Percentiles rank a stretch among this genome's conserved stretches.
Evolutionary conservation across 2,888 invertebrate species (phyloP).

Genomic region (Hirtodrosophila confusa): DNA sequence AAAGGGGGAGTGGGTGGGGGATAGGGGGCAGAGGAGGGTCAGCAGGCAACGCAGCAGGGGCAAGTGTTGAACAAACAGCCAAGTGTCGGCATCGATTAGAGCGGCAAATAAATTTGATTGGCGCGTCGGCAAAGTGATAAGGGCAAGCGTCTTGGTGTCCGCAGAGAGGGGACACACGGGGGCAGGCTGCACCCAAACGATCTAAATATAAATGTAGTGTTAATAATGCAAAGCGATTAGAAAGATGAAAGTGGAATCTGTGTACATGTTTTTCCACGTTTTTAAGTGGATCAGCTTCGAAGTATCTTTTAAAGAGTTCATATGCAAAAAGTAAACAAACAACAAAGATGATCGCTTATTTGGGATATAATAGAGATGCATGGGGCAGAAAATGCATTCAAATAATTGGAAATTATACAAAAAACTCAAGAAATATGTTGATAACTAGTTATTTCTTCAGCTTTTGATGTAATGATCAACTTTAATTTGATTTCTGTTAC

Average conservation of each 20-base stretch:
- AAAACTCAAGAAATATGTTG: too few relatives aligned
- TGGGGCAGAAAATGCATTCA: too few relatives aligned
- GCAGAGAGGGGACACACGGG: background rate
- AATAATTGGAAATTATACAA: too few relatives aligned
- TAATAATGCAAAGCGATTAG: constrained; percentile 44
- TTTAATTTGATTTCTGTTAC: too few relatives aligned
- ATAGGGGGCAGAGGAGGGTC: background rate
- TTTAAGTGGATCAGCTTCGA: constrained; percentile 3
- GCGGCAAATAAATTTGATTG: constrained; percentile 68
- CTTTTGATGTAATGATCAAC: too few relatives aligned
- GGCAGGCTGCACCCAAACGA: background rate
- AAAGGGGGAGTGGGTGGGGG: background rate
- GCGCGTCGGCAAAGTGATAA: constrained; percentile 38
- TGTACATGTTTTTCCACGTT: background rate
- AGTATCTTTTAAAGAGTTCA: background rate
- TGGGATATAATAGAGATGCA: background rate
- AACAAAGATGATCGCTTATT: background rate
- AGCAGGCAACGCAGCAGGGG: background rate
- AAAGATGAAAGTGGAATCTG: constrained; percentile 45
- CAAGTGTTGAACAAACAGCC: constrained; percentile 24
- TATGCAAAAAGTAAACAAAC: constrained; percentile 1
- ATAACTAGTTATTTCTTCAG: too few relatives aligned
- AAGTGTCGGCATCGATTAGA: constrained; percentile 70
- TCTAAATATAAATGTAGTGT: constrained; percentile 37
- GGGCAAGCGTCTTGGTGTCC: constrained; percentile 2